A percentile compares a stretch with the other conserved stretches of the same genome.
Conservation (phyloP, 2,888 invertebrate species). For the Ditylenchus weischeri region DNA sequence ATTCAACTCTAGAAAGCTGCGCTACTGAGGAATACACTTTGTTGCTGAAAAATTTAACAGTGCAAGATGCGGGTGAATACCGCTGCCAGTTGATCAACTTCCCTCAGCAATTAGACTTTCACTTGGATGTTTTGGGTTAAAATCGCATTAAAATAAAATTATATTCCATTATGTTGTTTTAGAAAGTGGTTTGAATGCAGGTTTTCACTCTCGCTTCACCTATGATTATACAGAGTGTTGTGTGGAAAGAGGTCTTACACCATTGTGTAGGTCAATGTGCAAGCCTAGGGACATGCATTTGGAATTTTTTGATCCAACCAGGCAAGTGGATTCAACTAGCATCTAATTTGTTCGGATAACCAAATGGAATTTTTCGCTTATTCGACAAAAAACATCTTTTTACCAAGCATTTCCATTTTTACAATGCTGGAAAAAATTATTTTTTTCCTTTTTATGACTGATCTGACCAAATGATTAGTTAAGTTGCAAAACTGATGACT, state of each 20-base stretch:
- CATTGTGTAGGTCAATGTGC: slow-evolving; percentile 77
- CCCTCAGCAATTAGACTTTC: slow-evolving; percentile 53
- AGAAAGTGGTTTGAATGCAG: slow-evolving; percentile 53
- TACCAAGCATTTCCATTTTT: neutral
- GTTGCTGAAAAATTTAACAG: slow-evolving; percentile 50
- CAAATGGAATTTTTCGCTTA: neutral
- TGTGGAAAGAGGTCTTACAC: slow-evolving; percentile 74
- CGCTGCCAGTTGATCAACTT: slow-evolving; percentile 48
- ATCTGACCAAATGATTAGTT: neutral
- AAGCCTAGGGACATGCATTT: slow-evolving; percentile 53
- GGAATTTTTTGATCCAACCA: slow-evolving; percentile 56
- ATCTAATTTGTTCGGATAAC: neutral
- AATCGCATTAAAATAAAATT: neutral
- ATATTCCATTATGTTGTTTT: slow-evolving; percentile 21
- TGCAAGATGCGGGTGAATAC: slow-evolving; percentile 52
- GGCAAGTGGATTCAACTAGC: slow-evolving; percentile 23
- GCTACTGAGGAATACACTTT: slow-evolving; percentile 50
- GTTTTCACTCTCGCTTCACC: slow-evolving; percentile 50
- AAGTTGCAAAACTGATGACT: slow-evolving; percentile 37
- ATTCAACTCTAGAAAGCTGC: slow-evolving; percentile 19
- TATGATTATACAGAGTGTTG: slow-evolving; percentile 69
- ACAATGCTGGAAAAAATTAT: neutral
- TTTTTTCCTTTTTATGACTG: no score
- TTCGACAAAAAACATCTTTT: neutral
- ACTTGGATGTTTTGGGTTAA: slow-evolving; percentile 52